phyloP scores from a whole-genome alignment of 2,888 invertebrate genomes.

The Alloplasta piceator region DNA sequence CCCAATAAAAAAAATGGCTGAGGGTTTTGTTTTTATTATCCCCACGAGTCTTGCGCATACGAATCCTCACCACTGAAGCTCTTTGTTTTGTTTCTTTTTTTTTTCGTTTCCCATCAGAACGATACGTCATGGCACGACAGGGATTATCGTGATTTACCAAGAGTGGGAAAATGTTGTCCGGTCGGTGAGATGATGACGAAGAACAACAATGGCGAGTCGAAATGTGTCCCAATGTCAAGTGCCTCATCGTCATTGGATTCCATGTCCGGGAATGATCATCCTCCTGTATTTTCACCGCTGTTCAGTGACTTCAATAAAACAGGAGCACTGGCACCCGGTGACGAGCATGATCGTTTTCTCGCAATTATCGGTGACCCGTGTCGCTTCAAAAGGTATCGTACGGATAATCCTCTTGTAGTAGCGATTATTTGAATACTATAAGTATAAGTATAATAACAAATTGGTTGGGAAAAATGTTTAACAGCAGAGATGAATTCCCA shows the following conservation, averaged over 20 bases:
- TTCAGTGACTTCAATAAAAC: constrained; percentile 85
- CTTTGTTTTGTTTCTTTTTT: neutral
- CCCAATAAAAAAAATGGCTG: too few species aligned
- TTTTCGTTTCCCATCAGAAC: constrained; percentile 69
- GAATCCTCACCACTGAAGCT: too few species aligned
- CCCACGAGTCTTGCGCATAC: too few species aligned
- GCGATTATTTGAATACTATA: too few species aligned
- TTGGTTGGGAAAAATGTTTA: too few species aligned
- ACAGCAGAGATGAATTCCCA: too few species aligned
- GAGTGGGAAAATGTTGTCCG: constrained; percentile 79
- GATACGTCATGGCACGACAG: constrained; percentile 64
- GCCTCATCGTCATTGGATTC: constrained; percentile 17
- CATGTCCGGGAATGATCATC: constrained; percentile 64
- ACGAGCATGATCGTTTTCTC: constrained; percentile 84
- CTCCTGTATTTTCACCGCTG: constrained; percentile 84
- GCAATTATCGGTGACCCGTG: constrained; percentile 86
- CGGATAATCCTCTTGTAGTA: too few species aligned
- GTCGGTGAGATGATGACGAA: constrained; percentile 71
- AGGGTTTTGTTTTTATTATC: too few species aligned
- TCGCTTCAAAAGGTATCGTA: constrained; percentile 84
- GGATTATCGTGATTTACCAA: constrained; percentile 69
- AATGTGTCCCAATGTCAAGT: constrained; percentile 61
- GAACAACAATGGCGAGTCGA: constrained; percentile 54
- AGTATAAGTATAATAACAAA: too few species aligned
- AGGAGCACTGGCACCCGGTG: constrained; percentile 81